Base-by-base conservation (phyloP, 1,140 invertebrate genomes). In the Drosophila dunni region DNA sequence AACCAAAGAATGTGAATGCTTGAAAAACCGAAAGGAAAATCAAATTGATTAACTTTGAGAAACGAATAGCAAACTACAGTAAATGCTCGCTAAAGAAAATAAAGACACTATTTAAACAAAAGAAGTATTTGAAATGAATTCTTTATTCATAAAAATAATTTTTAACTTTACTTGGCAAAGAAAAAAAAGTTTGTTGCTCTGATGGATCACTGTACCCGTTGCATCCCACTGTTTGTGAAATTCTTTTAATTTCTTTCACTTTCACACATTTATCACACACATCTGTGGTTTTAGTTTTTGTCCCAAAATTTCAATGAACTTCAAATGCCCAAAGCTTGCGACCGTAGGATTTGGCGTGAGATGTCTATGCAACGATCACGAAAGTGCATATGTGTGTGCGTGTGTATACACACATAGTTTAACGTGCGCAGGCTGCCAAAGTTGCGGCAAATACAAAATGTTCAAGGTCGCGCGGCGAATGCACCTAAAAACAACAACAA, bases 381-480 rank as follows among this genome's bases (percentile, higher is more conserved):
- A 53, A 73, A 72, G 64, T 60, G 70, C 36, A 72, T 45, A 17
- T 51, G 20, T 17, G 42, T 15, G 9, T 53, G 33, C 20, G n/a
- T 51, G 11, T 11, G 29, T 20, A 67, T 10, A 70, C 44, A 72
- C 36, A 20, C 38, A 24, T 65, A 29, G 69, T 83, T 84, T 79
- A 63, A 79, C 79, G 71, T 83, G 82, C 79, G 83, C 83, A 82
- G 76, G 75, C 64, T 78, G 82, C 70, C 82, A 85, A 85, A 78
- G 71, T 74, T 51, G 65, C 57, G 84, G 65, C 78, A 77, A 76
- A 66, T 76, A 57, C 53, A 62, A 74, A 56, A 75, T 73, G 71
- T 69, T 85, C 82, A 85, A 85, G 82, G 82, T 85, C 83, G 71
- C 56, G 67, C 79, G 75, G 82, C 82, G 67, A 79, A 86, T 85